Base-by-base conservation (phyloP, 2,797 vertebrate species). In the Pseudomugil gertrudae region DNA sequence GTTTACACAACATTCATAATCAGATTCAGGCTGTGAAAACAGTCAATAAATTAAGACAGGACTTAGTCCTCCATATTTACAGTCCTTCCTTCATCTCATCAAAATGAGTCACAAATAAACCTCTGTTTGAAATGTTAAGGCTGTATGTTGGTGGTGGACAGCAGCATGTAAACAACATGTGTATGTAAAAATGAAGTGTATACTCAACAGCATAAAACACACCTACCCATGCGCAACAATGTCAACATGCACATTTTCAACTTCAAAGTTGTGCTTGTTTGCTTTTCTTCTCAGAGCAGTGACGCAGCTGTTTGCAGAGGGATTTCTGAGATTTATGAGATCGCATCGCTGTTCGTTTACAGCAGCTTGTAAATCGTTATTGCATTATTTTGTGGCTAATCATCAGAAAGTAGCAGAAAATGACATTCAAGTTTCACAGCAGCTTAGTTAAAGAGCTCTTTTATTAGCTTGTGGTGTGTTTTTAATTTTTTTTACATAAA, bases 101-200 rank as follows among this genome's bases (percentile, higher is more conserved):
- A 26, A 38, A 53, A n/a, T 60, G 71, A 87, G 74, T 66, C 69
- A 75, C 60, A 51, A 60, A 76, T 45, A 54, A 72, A 69, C 62
- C 74, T 6, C 45, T 5, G 29, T 38, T 32, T 43, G 43, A 63
- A 57, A 56, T 61, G 66, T 74, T 63, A n/a, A 61, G 43, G 36
- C 59, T 15, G 51, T 10, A 33, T 55, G 57, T 50, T 24, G 23
- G 23, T 5, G 23, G 47, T 26, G 23, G 26, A 75, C 23, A 54
- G 38, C 38, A 29, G 32, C 29, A 56, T 21, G 23, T 36, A 63
- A 76, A 69, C 57, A 59, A 23, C 15, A 11, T 1, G 40, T 19
- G 38, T 8, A 47, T 35, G 23, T 66, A 21, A 63, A 27, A 33
- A 5, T 36, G 27, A 38, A 35, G 32, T 17, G 14, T 7, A 30